Evolutionary conservation across 2,888 invertebrate genomes (phyloP), one percentile per base, ranked within the genome.

Genomic region (Polyploca ridens): DNA sequence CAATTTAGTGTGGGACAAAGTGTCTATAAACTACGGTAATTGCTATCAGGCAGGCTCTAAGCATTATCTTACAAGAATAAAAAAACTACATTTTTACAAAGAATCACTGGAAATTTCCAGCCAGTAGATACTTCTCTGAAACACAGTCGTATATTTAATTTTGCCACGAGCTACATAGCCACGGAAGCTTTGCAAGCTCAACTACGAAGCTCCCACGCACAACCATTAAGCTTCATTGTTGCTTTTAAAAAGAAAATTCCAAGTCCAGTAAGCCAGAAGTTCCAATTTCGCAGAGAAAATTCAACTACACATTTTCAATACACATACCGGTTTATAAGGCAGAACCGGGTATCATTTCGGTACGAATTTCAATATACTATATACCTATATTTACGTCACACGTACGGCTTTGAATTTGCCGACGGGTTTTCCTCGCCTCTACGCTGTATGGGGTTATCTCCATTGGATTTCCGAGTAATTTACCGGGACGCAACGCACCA

Each of bases 401-500:
- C 65, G n/a, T 41, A 13, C 33, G 33, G 33, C 63, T 60, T 63
- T 63, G 63, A 59, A 59, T 65, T 65, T 63, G 41, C 61, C 61
- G 27, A 27, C 27, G 44, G 61, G 61, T 6, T 60, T 38, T 35
- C 5, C n/a, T 14, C 5, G 61, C 41, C 19, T 60, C 38, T 59
- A 13, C 65, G 62, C 14, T 46, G 58, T 59, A 44, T 62, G 57
- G 27, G 69, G 72, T 79, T 82, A 82, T 82, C 82, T 81, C 75
- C 77, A 78, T 78, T 71, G 73, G 72, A 73, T 81, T 79, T 79
- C 76, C 79, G 72, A 70, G 72, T 81, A 81, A 82, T 82, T 82
- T 82, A 81, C 70, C 77, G 41, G 65, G 59, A 33, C 60, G 65
- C 60, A 59, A 46, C 41, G 49, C 54, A 58, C 58, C 57, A 58